Evolutionary conservation across 1,140 invertebrate species (phyloP), one percentile per base, ranked within the genome.

Genomic region (Trigoniulus corallinus): DNA sequence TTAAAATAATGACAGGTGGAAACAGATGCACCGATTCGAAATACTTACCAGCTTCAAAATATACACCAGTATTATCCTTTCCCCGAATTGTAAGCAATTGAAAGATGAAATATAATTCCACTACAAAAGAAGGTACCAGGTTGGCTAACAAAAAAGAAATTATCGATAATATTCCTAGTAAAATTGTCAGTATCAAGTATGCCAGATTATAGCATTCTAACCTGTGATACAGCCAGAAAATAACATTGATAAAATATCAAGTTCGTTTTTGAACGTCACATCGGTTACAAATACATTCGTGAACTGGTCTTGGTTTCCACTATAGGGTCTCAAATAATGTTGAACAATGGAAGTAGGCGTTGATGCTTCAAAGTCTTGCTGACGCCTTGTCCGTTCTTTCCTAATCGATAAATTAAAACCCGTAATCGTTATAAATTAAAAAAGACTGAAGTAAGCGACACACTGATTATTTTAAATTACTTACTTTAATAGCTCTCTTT

Each of bases 101-200:
- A 41, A 76, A 64, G 3, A 77, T 57, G 61, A 76, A 77, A 62
- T 76, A 74, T 25, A 79, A 59, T 63, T 78, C 76, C 49, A 70
- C 68, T 54, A 71, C 69, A 15, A 74, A 59, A 64, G 75, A 78
- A 15, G 72, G 58, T 24, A 76, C 67, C 27, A 75, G 62, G 59
- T 73, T 69, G 43, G 63, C 62, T 64, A 53, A 41, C 55, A 49
- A 52, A 45, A 65, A 60, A 53, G 58, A 63, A n/a, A n/a, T n/a
- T n/a, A n/a, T n/a, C n/a, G n/a, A n/a, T n/a, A n/a, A n/a, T n/a
- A n/a, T n/a, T n/a, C n/a, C n/a, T n/a, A n/a, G n/a, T n/a, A n/a
- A n/a, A n/a, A 34, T 34, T 7, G 29, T 34, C 15, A 34, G 29
- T 34, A 34, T 7, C 29, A 34, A 34, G 15, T 34, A 34, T 15